These are phyloP conservation scores for Cryptomyrus ogoouensis DNA, from an alignment of 2,113 vertebrate species.

Conservation along the genomic window DNA sequence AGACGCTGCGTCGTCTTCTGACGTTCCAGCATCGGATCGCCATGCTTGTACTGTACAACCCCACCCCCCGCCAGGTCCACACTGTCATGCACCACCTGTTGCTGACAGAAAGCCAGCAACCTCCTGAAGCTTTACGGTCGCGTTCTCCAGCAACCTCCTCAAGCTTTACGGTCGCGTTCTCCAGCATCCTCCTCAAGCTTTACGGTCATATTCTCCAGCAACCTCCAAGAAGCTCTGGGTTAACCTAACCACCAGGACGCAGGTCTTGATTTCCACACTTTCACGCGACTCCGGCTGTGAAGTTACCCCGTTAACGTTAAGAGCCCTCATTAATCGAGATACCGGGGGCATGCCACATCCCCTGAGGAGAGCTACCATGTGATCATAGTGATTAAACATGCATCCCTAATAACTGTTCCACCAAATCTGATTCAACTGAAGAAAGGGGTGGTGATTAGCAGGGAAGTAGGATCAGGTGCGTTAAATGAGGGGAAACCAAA, in stretches of 20 bases:
- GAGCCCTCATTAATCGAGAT: background rate
- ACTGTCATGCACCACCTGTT: background rate
- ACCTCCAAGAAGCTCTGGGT: background rate
- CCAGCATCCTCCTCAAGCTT: too few species aligned
- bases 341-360: background rate
- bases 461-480: too few species aligned
- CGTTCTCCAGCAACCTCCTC: background rate
- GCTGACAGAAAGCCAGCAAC: background rate
- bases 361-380: background rate
- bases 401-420: background rate
- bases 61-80: background rate
- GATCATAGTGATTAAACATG: background rate
- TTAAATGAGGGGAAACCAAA: too few species aligned
- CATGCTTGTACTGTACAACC: background rate
- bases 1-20: background rate
- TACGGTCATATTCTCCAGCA: background rate
- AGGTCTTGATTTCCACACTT: background rate
- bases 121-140: background rate
- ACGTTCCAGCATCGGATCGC: background rate
- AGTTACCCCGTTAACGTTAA: background rate
- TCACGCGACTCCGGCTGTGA: background rate
- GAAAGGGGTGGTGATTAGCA: too few species aligned
- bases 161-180: too few species aligned
- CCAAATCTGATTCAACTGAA: too few species aligned
- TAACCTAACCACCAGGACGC: background rate